Conservation (phyloP, 30 jellyfish, hydroid and myxozoan genomes). For the Chrysaora quinquecirrha region DNA sequence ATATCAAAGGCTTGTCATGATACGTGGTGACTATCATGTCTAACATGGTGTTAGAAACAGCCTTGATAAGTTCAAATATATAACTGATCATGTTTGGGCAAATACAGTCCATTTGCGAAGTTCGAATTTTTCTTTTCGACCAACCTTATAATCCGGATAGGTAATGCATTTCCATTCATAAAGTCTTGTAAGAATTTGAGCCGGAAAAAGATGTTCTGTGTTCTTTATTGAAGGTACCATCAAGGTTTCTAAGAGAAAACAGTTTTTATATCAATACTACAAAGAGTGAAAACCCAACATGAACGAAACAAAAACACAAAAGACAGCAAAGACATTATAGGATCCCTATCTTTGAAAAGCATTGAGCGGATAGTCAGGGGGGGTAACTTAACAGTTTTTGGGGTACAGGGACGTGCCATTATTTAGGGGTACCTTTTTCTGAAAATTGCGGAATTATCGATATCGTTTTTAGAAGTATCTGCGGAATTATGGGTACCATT, state of each 20-base stretch:
- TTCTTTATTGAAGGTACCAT: conserved; percentile 18
- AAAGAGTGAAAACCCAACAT: background rate
- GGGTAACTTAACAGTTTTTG: no score
- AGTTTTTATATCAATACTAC: background rate
- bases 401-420: no score
- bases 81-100: background rate
- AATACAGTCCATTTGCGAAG: background rate
- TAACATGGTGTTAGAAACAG: no score
- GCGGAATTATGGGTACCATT: background rate
- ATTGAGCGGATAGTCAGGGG: no score
- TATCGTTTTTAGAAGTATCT: background rate
- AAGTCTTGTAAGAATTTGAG: conserved; percentile 9
- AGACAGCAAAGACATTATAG: no score
- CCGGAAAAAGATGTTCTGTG: conserved; percentile 15
- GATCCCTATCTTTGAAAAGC: no score
- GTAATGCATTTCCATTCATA: conserved; percentile 50
- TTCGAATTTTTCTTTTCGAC: background rate
- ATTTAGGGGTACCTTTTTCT: no score
- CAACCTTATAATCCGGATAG: conserved; percentile 32
- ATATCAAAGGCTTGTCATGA: no score
- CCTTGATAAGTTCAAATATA: no score
- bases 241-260: conserved; percentile 16
- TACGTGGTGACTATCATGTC: no score
- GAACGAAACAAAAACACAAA: background rate
- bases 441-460: no score